phyloP scores from a whole-genome alignment of 2,113 vertebrate species.

The Amphilophus citrinellus region DNA sequence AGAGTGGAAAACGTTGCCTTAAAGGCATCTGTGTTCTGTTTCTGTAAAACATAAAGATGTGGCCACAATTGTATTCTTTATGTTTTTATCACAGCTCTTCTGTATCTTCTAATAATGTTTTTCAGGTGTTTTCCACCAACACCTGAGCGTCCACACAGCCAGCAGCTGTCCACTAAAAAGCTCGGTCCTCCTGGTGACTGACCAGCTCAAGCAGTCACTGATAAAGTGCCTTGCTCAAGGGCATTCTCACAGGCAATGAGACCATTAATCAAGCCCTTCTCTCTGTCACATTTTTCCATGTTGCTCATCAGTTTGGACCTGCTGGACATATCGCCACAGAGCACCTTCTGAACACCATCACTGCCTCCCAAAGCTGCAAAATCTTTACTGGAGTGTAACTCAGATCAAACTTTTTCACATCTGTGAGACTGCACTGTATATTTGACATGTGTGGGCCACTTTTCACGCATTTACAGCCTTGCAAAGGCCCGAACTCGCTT shows the following conservation, averaged over 20 bases:
- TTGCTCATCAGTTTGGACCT: conserved; percentile 20
- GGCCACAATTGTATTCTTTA: background rate
- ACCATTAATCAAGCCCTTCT: conserved; percentile 41
- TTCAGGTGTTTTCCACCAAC: background rate
- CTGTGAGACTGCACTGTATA: background rate
- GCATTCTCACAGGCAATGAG: conserved; percentile 1
- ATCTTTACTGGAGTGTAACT: background rate
- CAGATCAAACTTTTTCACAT: background rate
- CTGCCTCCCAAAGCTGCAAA: background rate
- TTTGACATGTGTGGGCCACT: background rate
- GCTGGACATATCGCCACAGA: background rate
- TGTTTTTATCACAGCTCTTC: too few species aligned
- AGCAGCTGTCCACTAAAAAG: background rate
- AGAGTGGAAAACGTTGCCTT: background rate
- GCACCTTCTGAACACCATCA: background rate
- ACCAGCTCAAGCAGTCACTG: conserved; percentile 5
- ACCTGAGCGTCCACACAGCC: background rate
- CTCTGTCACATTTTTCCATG: background rate
- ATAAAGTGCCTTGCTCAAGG: conserved; percentile 58
- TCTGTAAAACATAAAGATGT: background rate
- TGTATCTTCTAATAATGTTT: background rate
- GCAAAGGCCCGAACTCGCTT: background rate
- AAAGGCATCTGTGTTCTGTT: background rate
- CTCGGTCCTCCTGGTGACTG: background rate
- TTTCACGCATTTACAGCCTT: background rate